Percentiles rank a stretch among this genome's conserved stretches.
Conservation (phyloP, 2,888 invertebrate genomes). For the Boloria euphrosyne region DNA sequence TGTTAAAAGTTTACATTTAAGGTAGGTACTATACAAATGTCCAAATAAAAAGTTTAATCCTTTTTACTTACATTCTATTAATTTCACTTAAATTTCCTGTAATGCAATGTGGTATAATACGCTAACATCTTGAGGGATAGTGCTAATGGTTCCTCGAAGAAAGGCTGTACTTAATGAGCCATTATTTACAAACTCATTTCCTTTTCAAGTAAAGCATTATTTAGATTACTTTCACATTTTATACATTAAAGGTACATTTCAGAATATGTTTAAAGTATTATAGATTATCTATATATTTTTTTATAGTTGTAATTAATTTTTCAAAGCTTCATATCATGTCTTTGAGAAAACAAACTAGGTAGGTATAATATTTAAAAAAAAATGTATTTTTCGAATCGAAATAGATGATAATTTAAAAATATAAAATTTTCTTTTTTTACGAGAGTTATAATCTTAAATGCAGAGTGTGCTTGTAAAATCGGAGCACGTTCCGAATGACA, state of each 20-base stretch:
- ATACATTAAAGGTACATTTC: not conserved
- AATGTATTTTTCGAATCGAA: not conserved
- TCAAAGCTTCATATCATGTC: no score
- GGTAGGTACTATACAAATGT: no score
- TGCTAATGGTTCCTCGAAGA: slow-evolving; percentile 31
- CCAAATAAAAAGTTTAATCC: no score
- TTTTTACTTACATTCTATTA: not conserved
- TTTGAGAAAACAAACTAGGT: not conserved
- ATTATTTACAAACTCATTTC: slow-evolving; percentile 37
- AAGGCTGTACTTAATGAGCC: slow-evolving; percentile 34
- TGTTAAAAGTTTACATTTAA: no score
- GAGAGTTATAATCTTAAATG: slow-evolving; percentile 14
- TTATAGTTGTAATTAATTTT: no score
- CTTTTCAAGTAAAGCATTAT: slow-evolving; percentile 33
- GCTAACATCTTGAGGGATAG: slow-evolving; percentile 30
- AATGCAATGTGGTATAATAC: slow-evolving; percentile 16
- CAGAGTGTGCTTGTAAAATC: slow-evolving; percentile 25
- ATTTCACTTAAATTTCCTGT: not conserved
- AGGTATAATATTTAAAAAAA: not conserved
- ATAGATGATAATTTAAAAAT: not conserved
- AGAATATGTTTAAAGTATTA: not conserved
- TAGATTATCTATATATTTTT: not conserved
- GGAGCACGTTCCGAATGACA: slow-evolving; percentile 33
- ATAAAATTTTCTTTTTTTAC: not conserved
- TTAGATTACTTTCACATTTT: slow-evolving; percentile 32